phyloP scores from a whole-genome alignment of 2,797 vertebrate genomes.

The Microchirus variegatus region DNA sequence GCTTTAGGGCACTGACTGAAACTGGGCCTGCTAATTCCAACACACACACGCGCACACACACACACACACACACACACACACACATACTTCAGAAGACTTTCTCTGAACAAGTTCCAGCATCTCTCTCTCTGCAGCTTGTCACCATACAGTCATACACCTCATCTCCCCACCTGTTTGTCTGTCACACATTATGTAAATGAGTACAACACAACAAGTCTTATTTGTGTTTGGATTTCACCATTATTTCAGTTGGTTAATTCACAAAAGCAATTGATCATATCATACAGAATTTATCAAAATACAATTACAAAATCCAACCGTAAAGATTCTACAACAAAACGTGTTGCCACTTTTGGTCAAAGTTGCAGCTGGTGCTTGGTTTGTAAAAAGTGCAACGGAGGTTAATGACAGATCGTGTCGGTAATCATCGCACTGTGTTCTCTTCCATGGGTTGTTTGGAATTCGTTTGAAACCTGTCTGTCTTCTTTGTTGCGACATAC shows the following conservation, averaged over 20 bases:
- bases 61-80: conserved; percentile 30
- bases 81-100: conserved; percentile 48
- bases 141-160: conserved; percentile 14
- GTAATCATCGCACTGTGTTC: neutral
- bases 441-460: neutral
- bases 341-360: too few relatives aligned
- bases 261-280: too few relatives aligned
- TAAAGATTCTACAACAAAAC: too few relatives aligned
- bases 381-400: too few relatives aligned
- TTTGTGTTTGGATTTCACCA: neutral
- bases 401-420: neutral
- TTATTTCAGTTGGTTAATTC: neutral
- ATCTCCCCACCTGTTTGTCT: conserved; percentile 45
- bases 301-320: too few relatives aligned
- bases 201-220: neutral
- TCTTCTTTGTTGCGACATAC: neutral
- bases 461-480: neutral
- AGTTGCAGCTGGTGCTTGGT: too few relatives aligned
- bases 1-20: conserved; percentile 73
- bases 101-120: conserved; percentile 80
- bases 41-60: conserved; percentile 39
- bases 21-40: conserved; percentile 72
- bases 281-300: too few relatives aligned
- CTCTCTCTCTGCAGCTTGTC: conserved; percentile 69
- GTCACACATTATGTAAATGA: conserved; percentile 4